These are phyloP conservation scores for Nixonia krombeini DNA, from an alignment of 1,140 invertebrate genomes.

Conservation along the genomic window DNA sequence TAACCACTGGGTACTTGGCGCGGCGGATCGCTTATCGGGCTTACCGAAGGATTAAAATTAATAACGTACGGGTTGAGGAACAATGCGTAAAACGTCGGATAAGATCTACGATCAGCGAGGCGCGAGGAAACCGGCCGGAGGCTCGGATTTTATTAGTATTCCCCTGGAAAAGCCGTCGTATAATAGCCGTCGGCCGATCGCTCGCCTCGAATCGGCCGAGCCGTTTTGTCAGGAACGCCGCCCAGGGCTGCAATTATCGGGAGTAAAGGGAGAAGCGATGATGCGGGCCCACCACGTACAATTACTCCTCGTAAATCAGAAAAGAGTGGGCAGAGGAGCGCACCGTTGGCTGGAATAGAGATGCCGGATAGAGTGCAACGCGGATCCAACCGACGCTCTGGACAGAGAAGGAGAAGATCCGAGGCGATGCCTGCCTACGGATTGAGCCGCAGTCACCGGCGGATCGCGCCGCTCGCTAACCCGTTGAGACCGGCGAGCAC, in stretches of 20 bases:
- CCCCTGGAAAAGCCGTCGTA: neutral
- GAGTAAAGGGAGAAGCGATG: conserved; percentile 37
- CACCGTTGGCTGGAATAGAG: neutral
- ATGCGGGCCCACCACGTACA: conserved; percentile 38
- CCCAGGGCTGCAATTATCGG: conserved; percentile 39
- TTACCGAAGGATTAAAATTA: too few relatives aligned
- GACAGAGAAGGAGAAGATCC: conserved; percentile 1
- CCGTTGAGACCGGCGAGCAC: conserved; percentile 6
- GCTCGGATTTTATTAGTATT: neutral
- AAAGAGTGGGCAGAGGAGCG: conserved; percentile 14
- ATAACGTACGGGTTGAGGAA: neutral
- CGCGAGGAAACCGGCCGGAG: neutral
- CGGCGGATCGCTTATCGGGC: too few relatives aligned
- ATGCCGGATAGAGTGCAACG: neutral
- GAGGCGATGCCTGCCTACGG: neutral
- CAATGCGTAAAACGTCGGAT: neutral
- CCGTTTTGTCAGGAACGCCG: conserved; percentile 8
- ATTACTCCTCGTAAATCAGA: conserved; percentile 55
- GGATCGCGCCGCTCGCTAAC: too few relatives aligned
- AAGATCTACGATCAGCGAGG: neutral
- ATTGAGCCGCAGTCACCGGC: too few relatives aligned
- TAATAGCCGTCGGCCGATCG: neutral
- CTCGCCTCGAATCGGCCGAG: neutral
- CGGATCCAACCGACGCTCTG: neutral
- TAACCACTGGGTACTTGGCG: too few relatives aligned